A percentile compares a stretch with the other conserved stretches of the same genome.
Conservation (phyloP, 2,797 vertebrate species). For the Hydrolagus colliei region DNA sequence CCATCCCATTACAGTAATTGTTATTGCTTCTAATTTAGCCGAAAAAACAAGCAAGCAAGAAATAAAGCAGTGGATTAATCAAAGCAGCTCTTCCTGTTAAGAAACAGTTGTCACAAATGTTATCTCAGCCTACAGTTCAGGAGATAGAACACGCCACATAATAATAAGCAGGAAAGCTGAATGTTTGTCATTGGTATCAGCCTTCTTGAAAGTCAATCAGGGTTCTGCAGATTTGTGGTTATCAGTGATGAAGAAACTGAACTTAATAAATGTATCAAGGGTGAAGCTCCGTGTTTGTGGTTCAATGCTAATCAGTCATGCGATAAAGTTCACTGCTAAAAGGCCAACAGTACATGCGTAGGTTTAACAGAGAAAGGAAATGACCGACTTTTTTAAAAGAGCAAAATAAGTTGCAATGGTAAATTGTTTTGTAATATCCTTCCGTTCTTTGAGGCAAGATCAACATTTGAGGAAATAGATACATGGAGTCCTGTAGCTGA, state of each 20-base stretch:
- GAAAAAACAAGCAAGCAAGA: conserved; percentile 30
- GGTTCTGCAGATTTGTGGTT: conserved; percentile 8
- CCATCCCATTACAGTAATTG: not conserved
- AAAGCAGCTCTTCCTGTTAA: conserved; percentile 36
- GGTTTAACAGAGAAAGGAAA: conserved; percentile 2
- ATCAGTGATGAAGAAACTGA: not conserved
- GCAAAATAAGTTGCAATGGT: not conserved
- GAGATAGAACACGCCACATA: conserved; percentile 6
- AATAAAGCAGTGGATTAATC: conserved; percentile 34
- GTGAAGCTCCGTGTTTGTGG: not conserved
- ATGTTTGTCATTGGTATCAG: conserved; percentile 5
- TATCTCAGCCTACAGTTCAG: conserved; percentile 36
- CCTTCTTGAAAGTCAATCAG: not conserved
- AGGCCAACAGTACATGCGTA: not conserved
- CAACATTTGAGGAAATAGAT: not conserved
- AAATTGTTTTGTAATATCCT: not conserved
- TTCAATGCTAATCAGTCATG: not conserved
- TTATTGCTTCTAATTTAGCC: conserved; percentile 37
- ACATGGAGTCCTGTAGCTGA: no score
- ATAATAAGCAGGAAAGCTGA: conserved; percentile 3
- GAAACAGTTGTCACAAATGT: conserved; percentile 28
- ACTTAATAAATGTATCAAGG: not conserved
- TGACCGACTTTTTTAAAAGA: not conserved
- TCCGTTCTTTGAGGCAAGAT: not conserved
- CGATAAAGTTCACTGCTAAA: not conserved